phyloP scores from a whole-genome alignment of 2,113 vertebrate genomes.

The Pomatostomus ruficeps region DNA sequence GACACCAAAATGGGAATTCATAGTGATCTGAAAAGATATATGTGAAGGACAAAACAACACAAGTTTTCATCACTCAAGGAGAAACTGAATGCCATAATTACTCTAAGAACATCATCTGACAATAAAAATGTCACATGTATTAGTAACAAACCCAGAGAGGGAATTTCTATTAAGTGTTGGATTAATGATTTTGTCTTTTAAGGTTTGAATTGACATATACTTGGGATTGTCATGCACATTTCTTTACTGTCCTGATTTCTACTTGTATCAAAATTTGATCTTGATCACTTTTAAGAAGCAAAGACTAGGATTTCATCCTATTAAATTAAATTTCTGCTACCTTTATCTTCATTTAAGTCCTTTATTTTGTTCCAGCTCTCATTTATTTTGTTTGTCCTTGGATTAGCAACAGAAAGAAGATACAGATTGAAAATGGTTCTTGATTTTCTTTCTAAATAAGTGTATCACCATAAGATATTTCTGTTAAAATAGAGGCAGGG shows the following conservation, averaged over 20 bases:
- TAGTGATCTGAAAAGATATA: not conserved
- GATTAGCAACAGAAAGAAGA: not conserved
- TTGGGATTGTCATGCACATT: not conserved
- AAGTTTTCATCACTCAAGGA: not conserved
- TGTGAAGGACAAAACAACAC: not conserved
- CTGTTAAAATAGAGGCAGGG: not conserved
- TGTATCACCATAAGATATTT: not conserved
- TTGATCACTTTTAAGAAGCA: not conserved
- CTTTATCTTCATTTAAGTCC: not conserved
- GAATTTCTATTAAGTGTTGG: not conserved
- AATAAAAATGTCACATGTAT: conserved; percentile 7
- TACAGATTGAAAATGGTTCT: not conserved
- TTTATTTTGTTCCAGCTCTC: not conserved
- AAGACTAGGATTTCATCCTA: not conserved
- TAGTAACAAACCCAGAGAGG: not conserved
- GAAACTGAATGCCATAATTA: not conserved
- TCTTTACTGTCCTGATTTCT: not conserved
- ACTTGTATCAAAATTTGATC: not conserved
- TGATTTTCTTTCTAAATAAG: not conserved
- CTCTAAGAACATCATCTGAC: not conserved
- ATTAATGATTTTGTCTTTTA: not conserved
- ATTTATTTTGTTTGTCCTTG: not conserved
- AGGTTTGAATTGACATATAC: not conserved
- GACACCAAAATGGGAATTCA: not conserved
- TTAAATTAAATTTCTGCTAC: not conserved